Percentiles rank a stretch among this genome's conserved stretches.
Conservation (phyloP, 2,888 invertebrate species). For the Ceriagrion tenellum region DNA sequence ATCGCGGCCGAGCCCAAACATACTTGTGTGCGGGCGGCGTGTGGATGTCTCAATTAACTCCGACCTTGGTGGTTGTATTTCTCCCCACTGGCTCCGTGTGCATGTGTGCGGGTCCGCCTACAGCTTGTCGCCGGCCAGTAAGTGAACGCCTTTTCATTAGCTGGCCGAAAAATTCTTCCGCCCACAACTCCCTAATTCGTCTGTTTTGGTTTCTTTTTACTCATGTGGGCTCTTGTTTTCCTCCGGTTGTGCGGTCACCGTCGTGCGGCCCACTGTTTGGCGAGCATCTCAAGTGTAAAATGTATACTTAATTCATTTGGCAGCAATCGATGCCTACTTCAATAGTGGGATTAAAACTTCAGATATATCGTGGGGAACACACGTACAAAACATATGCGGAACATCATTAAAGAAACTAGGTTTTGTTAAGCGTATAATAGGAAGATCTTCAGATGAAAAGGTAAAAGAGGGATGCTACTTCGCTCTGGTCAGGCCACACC, state of each 20-base stretch:
- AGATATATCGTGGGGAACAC: too few species aligned
- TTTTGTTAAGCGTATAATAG: too few species aligned
- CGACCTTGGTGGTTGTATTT: background rate
- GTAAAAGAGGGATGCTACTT: too few species aligned
- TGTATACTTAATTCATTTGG: too few species aligned
- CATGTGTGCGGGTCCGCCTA: background rate
- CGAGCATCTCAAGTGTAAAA: too few species aligned
- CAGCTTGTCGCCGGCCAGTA: background rate
- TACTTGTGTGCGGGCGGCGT: background rate
- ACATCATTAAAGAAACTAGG: too few species aligned
- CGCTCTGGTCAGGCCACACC: too few species aligned
- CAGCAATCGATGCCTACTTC: too few species aligned
- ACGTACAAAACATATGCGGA: too few species aligned
- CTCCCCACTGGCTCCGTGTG: background rate
- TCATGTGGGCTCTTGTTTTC: background rate
- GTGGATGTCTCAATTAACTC: slow-evolving; percentile 24
- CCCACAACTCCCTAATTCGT: background rate
- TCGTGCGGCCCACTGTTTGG: too few species aligned
- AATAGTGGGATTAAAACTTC: too few species aligned
- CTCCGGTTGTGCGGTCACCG: background rate
- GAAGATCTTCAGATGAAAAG: too few species aligned
- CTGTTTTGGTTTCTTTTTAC: background rate
- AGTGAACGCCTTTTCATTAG: background rate
- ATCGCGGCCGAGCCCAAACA: background rate
- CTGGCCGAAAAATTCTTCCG: background rate